Evolutionary conservation across 2,797 vertebrate species (phyloP), one percentile per base, ranked within the genome.

Genomic region (Oreochromis grahami): DNA sequence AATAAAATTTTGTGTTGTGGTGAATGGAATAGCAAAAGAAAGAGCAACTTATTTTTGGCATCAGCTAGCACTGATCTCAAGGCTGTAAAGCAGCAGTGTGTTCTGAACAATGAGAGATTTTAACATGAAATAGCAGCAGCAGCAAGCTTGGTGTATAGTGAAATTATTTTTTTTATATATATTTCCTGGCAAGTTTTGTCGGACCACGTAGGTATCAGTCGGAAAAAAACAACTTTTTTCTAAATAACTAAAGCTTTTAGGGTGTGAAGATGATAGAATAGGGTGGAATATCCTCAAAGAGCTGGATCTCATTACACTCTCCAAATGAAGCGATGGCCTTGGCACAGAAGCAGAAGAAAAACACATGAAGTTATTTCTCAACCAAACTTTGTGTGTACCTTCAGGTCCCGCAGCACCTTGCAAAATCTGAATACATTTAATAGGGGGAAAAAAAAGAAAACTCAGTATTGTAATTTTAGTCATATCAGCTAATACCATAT

Each of bases 371-470:
- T 79, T 89, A 80, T 88, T 92, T 88, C 87, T 92, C 85, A 87
- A 92, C 92, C 84, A 94, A 94, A 94, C 88, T 91, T 84, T 79
- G 81, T 88, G 87, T 95, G 91, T 96, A 96, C 96, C 96, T 97
- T 94, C 76, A 87, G 88, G 91, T 94, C 90, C 85, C 91, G 91
- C 88, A 91, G 91, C 91, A 91, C 84, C 89, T 92, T 94, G 93
- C 87, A 94, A 93, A 89, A 93, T 94, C 95, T 94, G 93, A 95
- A 94, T 90, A 92, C 79, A 90, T 95, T 95, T 93, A 83, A 93
- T 45, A 81, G 87, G 87, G 87, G 88, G 89, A 88, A 80, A 89
- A 90, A 84, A 91, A 85, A 90, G 80, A 94, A 65, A 79, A 89
- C 89, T 86, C 72, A 93, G 87, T 86, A 80, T 92, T 93, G 91